Base-by-base conservation (phyloP, 2,888 invertebrate species). In the Polydrusus cervinus region DNA sequence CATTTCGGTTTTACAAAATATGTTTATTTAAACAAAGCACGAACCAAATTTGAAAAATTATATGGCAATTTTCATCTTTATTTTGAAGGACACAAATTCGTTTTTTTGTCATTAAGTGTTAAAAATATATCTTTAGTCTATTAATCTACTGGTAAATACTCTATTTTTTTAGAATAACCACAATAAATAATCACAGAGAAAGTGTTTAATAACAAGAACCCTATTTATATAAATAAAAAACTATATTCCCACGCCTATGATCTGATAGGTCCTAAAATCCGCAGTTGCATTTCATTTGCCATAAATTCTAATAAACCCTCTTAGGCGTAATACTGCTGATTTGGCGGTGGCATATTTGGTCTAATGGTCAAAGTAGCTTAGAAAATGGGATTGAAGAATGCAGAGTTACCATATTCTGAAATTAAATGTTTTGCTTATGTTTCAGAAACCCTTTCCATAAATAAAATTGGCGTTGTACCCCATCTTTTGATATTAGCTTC, bases 281-380 rank as follows among this genome's bases (percentile, higher is more conserved):
- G 34, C 34, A 14, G 16, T 38, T 57, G 25, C 57, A 38, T 57
- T 57, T 34, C 57, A 57, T 57, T 57, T 57, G 38, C 57, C 57
- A 34, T 57, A 57, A 34, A 57, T 38, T 57, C 38, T 38, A 57
- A 57, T 57, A 57, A 30, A 38, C 34, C 55, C 13, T 57, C 38
- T 57, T 57, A 57, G 10, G 16, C 14, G 57, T 57, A 57, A 57
- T 34, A 34, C 34, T 38, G 57, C 16, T 57, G 25, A 57, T 57
- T 38, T 57, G 7, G 57, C 16, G n/a, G 57, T 3, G 5, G 38
- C 8, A 9, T 38, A 16, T 38, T 57, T 57, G 16, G 38, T 10
- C 5, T 34, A 34, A 30, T 30, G 14, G 38, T 57, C 14, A 34
- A 57, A 38, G 7, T 34, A 20, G 30, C n/a, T 34, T 34, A 30